These are phyloP conservation scores for Ephydatia muelleri DNA, from an alignment of 37 sponge, comb jelly and placozoan genomes.

Conservation along the genomic window DNA sequence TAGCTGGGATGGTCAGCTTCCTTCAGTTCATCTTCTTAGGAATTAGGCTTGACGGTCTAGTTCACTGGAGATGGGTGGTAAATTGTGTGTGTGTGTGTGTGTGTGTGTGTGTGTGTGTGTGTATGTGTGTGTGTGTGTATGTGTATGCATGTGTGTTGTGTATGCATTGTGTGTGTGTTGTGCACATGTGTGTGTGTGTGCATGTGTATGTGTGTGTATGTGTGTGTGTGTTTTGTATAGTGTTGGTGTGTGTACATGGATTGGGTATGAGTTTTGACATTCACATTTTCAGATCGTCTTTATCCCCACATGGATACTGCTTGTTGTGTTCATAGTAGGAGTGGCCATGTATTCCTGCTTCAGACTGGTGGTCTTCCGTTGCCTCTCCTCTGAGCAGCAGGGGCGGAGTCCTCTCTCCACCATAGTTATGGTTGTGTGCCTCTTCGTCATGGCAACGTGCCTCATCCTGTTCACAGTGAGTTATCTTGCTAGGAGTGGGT, in stretches of 20 bases:
- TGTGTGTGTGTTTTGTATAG: neutral
- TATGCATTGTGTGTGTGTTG: neutral
- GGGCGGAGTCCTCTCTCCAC: conserved; percentile 16
- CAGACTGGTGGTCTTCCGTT: neutral
- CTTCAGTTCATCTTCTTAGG: conserved; percentile 72
- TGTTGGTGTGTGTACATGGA: neutral
- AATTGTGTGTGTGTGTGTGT: conserved; percentile 8
- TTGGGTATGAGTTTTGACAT: neutral
- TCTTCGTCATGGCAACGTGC: conserved; percentile 6
- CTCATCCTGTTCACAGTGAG: conserved; percentile 56
- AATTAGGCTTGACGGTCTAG: conserved; percentile 45
- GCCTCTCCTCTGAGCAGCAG: conserved; percentile 6
- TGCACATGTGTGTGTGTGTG: neutral
- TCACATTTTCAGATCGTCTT: conserved; percentile 54
- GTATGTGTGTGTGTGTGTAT: no score
- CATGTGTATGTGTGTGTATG: neutral
- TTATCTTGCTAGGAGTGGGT: neutral
- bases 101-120: no score
- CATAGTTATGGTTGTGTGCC: conserved; percentile 16
- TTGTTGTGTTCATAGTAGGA: conserved; percentile 13
- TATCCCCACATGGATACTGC: conserved; percentile 56
- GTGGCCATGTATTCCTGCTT: conserved; percentile 22
- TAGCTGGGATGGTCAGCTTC: conserved; percentile 33
- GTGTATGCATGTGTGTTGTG: neutral
- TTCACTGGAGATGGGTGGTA: conserved; percentile 69